Evolutionary conservation across 2,797 vertebrate species (phyloP).

Genomic region (Intellagama lesueurii): DNA sequence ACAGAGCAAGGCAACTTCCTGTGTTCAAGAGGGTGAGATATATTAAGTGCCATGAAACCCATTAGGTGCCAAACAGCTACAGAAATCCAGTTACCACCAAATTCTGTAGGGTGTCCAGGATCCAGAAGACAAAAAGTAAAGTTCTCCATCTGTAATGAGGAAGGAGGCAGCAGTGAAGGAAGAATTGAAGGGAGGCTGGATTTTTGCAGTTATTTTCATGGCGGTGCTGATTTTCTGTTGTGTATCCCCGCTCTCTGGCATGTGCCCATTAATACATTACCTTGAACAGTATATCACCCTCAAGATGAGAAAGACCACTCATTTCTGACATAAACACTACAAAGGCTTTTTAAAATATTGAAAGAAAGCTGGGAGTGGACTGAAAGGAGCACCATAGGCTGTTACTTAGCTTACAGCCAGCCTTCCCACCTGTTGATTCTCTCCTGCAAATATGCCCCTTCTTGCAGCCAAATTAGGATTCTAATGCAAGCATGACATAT

Average conservation of each 20-base stretch:
- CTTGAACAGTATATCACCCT: neutral
- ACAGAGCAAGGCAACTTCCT: neutral
- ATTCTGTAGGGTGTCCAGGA: neutral
- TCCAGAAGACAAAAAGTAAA: neutral
- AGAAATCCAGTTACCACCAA: neutral
- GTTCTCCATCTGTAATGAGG: neutral
- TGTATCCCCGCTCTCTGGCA: neutral
- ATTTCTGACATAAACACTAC: neutral
- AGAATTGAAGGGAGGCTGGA: neutral
- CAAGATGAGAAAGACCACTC: neutral
- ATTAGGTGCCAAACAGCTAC: neutral
- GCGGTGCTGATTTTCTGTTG: neutral
- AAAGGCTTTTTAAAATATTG: neutral
- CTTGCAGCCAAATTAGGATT: neutral
- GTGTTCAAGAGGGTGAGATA: too few relatives aligned
- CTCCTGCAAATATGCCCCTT: neutral
- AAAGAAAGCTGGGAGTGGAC: neutral
- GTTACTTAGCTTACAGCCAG: neutral
- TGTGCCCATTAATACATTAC: neutral
- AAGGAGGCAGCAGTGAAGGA: neutral
- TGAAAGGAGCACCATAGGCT: neutral
- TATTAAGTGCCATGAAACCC: neutral
- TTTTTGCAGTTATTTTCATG: neutral
- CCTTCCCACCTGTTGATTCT: neutral
- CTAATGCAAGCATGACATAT: neutral